Evolutionary conservation across 2,113 vertebrate genomes (phyloP), one percentile per base, ranked within the genome.

Genomic region (Chionomys nivalis): DNA sequence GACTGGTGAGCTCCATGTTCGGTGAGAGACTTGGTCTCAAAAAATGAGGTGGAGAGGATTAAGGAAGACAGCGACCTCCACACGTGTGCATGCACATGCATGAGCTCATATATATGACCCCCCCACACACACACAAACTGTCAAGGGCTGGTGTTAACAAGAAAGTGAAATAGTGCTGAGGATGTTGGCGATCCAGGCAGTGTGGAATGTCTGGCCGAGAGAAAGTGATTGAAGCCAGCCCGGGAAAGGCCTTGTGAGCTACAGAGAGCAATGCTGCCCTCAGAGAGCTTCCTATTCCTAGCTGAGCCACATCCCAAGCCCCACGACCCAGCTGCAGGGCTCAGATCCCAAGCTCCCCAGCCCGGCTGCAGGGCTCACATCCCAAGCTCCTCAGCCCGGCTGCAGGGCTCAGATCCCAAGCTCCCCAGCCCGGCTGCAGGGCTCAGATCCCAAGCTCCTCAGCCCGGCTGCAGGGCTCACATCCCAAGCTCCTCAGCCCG

Each of bases 341-440:
- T 55, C 52, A 16, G 3, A 55, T 55, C 39, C 81, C 58, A 5
- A 52, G 42, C 81, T 0, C 3, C 26, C 1, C 4, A 1, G 3
- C 81, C 58, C 1, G 9, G 81, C n/a, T 3, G 24, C 16, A 24
- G 26, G 81, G 8, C 26, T 55, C 52, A 4, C 52, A 31, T 17
- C 39, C 81, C 58, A 10, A 52, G 42, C 49, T 0, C 81, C 26
- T 10, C 39, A 2, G 4, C 81, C 26, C 4, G 16, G 58, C n/a
- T 3, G 14, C 16, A 24, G 14, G 82, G 1, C 26, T 85, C 81
- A 10, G n/a, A 31, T 17, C 39, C 81, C 58, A 9, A 52, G 42
- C 81, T 4, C 10, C 10, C 0, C 1, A 0, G 0, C 47, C 1
- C 0, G 1, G 47, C 47, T 49, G 47, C 47, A 49, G 47, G 47